Base-by-base conservation (phyloP, 1,140 invertebrate genomes). In the Lutraria rhynchaena region DNA sequence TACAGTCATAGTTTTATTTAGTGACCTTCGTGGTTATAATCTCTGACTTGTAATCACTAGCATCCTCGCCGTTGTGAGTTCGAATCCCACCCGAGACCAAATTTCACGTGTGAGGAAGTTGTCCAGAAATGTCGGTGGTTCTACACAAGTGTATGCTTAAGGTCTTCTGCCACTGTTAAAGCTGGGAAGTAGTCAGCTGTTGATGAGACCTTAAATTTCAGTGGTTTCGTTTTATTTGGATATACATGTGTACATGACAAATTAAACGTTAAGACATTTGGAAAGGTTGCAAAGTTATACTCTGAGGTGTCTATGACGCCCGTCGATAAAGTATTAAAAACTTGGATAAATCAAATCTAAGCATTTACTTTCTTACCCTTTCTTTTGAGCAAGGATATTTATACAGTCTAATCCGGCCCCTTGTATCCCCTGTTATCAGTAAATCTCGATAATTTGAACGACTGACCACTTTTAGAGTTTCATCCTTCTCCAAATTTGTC, bases 341-440 rank as follows among this genome's bases (percentile, higher is more conserved):
- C 5, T 17, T 5, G 3, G 19, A 27, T 37, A 49, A 24, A n/a
- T n/a, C n/a, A n/a, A n/a, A n/a, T n/a, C n/a, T n/a, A n/a, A n/a
- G n/a, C 35, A 31, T 22, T 58, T 19, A 11, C 29, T 49, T 37
- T 57, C 85, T 51, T 76, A 90, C 96, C 94, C 96, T 96, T 53
- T 96, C 95, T 89, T 96, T 95, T 51, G 94, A 95, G 49, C 95
- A 95, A 0, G 97, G 97, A 91, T 96, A 97, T 13, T 95, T 94
- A 91, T 95, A 98, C 0, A 98, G 92, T 89, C 97, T 97, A 4
- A 98, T 95, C 94, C 96, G 96, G 22, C 97, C 97, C 90, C 95
- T 96, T 92, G 97, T 96, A 90, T 98, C 97, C 0, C 95, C 97
- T 0, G 96, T 96, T 0, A 95, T 95, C 35, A 97, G 90, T 3